Evolutionary conservation across 1,140 invertebrate genomes (phyloP), one percentile per base, ranked within the genome.

Genomic region (Eriocheir sinensis): DNA sequence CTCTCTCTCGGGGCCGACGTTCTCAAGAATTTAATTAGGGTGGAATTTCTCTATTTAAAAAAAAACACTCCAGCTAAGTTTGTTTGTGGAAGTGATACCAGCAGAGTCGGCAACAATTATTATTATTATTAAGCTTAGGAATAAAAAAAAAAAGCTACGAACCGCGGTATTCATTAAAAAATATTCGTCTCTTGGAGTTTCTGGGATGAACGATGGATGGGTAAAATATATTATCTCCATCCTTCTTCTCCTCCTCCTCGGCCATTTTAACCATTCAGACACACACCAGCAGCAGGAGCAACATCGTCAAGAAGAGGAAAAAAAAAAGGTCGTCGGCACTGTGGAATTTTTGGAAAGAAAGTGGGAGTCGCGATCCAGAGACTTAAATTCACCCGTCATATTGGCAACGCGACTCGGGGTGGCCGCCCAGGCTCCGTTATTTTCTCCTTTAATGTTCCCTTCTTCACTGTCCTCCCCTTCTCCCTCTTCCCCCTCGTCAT

Each of bases 1-100:
- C 12, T 30, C 89, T 36, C 90, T 36, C 72, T 88, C 40, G 36
- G 1, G n/a, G 9, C 91, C 3, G 38, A 3, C 41, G 2, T 80
- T n/a, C 91, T 21, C 72, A 21, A 21, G 88, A 89, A 89, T 89
- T 89, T 89, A 89, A 89, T 89, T 89, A 89, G 88, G 88, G 27
- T 53, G 53, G 88, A 89, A 89, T 89, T 48, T 89, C 88, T 89
- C 88, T 89, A 89, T 89, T 44, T 53, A 89, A 89, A 32, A 89
- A 89, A n/a, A n/a, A n/a, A n/a, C n/a, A n/a, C n/a, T n/a, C n/a
- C 88, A 89, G 60, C n/a, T 48, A 72, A 72, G 60, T 72, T 72
- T 72, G n/a, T 72, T 72, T 72, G 60, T 72, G 27, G 60, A 72
- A n/a, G 60, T 72, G 60, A 72, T 72, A n/a, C 60, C 60, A 72